These are phyloP conservation scores for Drosophila fuyamai DNA, from an alignment of 1,140 invertebrate genomes.

Conservation along the genomic window DNA sequence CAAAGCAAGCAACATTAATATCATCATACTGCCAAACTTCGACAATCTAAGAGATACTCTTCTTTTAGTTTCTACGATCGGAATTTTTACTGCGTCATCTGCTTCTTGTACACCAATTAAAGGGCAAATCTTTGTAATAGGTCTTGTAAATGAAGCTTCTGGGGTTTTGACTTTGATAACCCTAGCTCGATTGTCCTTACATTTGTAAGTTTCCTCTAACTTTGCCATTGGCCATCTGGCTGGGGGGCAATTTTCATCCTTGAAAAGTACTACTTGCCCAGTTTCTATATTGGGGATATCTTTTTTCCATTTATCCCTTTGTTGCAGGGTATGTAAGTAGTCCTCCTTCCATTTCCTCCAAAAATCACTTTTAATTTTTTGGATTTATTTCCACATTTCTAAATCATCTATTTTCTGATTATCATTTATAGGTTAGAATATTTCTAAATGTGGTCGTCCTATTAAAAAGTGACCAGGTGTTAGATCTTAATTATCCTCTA, in stretches of 20 bases:
- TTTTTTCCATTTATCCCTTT: background rate
- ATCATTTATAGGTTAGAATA: conserved; percentile 2
- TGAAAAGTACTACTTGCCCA: background rate
- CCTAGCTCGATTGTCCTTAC: background rate
- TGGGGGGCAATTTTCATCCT: conserved; percentile 1
- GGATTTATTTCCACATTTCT: no score
- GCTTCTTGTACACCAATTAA: conserved; percentile 3
- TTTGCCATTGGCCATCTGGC: conserved; percentile 1
- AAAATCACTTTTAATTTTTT: no score
- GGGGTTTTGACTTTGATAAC: conserved; percentile 1
- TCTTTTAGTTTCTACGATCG: conserved; percentile 1
- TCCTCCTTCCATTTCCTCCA: no score
- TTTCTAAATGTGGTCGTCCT: conserved; percentile 1
- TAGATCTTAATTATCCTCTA: no score
- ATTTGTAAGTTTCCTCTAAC: background rate
- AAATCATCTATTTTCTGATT: background rate
- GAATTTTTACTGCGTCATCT: background rate
- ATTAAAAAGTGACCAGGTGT: conserved; percentile 1
- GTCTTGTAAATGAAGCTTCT: conserved; percentile 4
- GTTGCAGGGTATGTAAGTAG: no score
- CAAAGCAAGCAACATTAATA: background rate
- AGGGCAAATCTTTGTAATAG: conserved; percentile 1
- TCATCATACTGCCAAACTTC: background rate
- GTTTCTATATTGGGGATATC: background rate
- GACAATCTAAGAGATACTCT: conserved; percentile 2